Evolutionary conservation across 37 sponge, comb jelly and placozoan genomes (phyloP).

Genomic region (Eunapius fragilis): DNA sequence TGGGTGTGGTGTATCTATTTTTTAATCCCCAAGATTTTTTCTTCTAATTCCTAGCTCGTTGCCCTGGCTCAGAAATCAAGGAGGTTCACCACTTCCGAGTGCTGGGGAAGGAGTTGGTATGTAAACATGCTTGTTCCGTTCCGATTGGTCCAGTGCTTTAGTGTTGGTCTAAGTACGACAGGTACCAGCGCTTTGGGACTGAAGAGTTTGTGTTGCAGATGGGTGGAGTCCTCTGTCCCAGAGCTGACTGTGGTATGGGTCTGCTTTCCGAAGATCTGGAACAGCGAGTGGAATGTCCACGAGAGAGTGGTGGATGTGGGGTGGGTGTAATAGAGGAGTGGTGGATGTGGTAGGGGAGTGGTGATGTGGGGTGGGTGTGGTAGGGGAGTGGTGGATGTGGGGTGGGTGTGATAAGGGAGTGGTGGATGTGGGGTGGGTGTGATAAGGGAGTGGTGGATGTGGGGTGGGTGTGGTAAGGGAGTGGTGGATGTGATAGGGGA

Average conservation of each 20-base stretch:
- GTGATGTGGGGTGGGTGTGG: too few species aligned
- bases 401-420: neutral
- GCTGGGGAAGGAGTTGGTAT: constrained; percentile 56
- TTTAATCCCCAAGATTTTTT: too few species aligned
- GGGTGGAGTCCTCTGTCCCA: constrained; percentile 90
- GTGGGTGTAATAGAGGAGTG: constrained; percentile 4
- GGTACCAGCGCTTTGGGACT: constrained; percentile 85
- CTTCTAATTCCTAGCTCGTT: too few species aligned
- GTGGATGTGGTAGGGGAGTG: too few species aligned
- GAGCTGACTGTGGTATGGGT: constrained; percentile 70
- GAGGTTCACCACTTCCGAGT: constrained; percentile 82
- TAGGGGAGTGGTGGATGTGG: too few species aligned
- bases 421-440: constrained; percentile 44
- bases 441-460: constrained; percentile 16
- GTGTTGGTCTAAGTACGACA: too few species aligned
- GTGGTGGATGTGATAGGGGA: too few species aligned
- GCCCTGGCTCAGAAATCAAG: constrained; percentile 63
- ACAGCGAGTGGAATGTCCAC: constrained; percentile 64
- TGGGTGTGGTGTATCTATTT: too few species aligned
- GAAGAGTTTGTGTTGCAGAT: constrained; percentile 83
- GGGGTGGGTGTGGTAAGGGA: constrained; percentile 8
- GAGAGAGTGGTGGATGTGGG: constrained; percentile 34
- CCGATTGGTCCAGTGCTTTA: too few species aligned
- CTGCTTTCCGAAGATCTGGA: constrained; percentile 60
- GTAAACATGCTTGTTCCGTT: too few species aligned